Evolutionary conservation across 1,140 invertebrate genomes (phyloP).

Genomic region (Hirudo medicinalis): DNA sequence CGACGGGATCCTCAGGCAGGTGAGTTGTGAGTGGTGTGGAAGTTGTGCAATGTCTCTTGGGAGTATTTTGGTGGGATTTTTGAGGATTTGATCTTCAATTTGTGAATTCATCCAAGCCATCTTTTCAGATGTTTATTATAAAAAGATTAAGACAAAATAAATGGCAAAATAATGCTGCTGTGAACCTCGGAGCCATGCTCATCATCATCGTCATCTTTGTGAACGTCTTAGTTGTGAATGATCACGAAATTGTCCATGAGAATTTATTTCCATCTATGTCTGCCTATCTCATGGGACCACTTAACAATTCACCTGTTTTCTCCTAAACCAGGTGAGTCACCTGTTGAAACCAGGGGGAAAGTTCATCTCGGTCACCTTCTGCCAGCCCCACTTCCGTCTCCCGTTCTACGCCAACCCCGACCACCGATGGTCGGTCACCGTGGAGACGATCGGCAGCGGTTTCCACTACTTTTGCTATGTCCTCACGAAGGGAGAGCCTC

Average conservation of each 20-base stretch:
- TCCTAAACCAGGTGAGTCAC: slow-evolving; percentile 28
- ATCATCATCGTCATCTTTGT: neutral
- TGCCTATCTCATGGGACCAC: too few species aligned
- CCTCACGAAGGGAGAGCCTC: slow-evolving; percentile 30
- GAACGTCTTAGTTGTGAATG: neutral
- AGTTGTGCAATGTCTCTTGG: too few species aligned
- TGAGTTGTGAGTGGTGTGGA: too few species aligned
- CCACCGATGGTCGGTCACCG: slow-evolving; percentile 33
- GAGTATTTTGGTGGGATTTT: too few species aligned
- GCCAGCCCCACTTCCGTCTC: slow-evolving; percentile 45
- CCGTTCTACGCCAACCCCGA: slow-evolving; percentile 35
- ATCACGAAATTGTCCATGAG: neutral
- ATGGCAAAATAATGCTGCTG: too few species aligned
- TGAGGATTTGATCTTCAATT: too few species aligned
- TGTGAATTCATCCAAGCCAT: too few species aligned
- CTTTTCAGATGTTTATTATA: too few species aligned
- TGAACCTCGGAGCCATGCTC: too few species aligned
- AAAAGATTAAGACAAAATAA: too few species aligned
- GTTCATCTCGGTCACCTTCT: slow-evolving; percentile 46
- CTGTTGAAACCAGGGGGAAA: slow-evolving; percentile 39
- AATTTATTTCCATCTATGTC: too few species aligned
- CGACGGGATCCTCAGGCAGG: slow-evolving; percentile 33
- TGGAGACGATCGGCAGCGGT: slow-evolving; percentile 36
- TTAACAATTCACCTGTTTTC: slow-evolving; percentile 1
- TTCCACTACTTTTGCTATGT: slow-evolving; percentile 46